Base-by-base conservation (phyloP, 92 coral and sea anemone species). In the Plumapathes pennacea region DNA sequence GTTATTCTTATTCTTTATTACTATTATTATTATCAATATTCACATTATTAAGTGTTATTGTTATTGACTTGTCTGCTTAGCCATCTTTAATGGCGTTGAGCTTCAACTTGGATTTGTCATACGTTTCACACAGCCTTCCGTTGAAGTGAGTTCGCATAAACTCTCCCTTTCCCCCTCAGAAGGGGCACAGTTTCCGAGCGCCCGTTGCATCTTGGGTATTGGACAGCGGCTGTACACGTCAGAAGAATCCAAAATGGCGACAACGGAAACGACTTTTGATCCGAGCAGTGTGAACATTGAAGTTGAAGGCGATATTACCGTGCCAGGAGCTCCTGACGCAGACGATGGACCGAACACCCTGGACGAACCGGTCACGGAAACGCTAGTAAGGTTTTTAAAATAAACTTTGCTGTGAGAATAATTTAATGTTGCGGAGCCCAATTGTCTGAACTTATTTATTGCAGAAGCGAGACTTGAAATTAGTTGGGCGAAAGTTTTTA, bases 301-400 rank as follows among this genome's bases (percentile, higher is more conserved):
- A 47, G 86, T 92, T 23, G 98, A 92, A 73, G 98, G 98, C 50
- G 98, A 92, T 69, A 92, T 92, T 37, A 92, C 98, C 7, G 96
- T 92, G 19, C 98, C 98, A 8, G 98, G 98, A 8, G 98, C 98
- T 25, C 98, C 98, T 14, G 98, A 92, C 10, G 89, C 79, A 46
- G 94, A 88, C 15, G 98, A 92, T 44, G 96, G 76, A 63, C 92
- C 94, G 50, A 92, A 94, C 77, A 92, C 98, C 8, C 62, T 92
- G 50, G 94, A 92, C 57, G 98, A 92, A 40, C 96, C 98, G 23
- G 96, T 92, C 7, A 46, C 82, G 4, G 96, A 77, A 51, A 92
- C 98, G 25, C 69, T 92, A 55, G 98, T 92, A 52, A 76, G 92
- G 48, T 19, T 22, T 33, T 32, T 52, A 38, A 2, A 39, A 23